Evolutionary conservation across 1,140 invertebrate genomes (phyloP), one percentile per base, ranked within the genome.

Genomic region (Phymorhynchus buccinoides): DNA sequence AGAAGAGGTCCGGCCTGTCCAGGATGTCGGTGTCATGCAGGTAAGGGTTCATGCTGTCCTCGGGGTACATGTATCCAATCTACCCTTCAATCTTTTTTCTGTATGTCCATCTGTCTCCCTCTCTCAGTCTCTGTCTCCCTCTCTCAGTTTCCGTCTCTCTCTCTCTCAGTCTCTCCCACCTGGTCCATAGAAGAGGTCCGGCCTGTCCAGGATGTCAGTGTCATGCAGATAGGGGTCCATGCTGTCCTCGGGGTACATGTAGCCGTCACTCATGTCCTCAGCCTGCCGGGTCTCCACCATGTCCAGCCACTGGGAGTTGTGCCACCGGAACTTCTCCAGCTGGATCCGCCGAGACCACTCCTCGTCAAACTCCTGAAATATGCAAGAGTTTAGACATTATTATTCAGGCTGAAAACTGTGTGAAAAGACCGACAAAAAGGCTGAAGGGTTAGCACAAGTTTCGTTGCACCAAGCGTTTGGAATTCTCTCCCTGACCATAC

Each of bases 271-370:
- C 83, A 90, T 88, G 73, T 92, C 92, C 30, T 91, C 92, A 56
- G 90, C 87, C 83, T 91, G 91, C 35, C 92, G 84, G 1, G 90
- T 90, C 89, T 94, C 96, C 41, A 99, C 97, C 96, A 99, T 98
- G 89, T 98, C 97, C 77, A 99, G 93, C 99, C 98, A 99, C 91
- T 99, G 97, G 0, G 97, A 96, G 94, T 99, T 99, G 93, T 99
- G 97, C 92, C 97, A 97, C 35, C 97, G 95, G 92, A 99, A 99
- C 89, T 98, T 97, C 94, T 99, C 98, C 86, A 97, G 95, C 94
- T 97, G 97, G 84, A 99, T 98, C 88, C 97, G 95, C 48, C 96
- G 96, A 3, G 96, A 96, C 98, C 98, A 99, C 85, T 97, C 96
- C 87, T 95, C 95, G 93, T 98, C 96, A 92, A 96, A 96, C 92